Conservation (phyloP, 2,797 vertebrate species). For the Mareca strepera region DNA sequence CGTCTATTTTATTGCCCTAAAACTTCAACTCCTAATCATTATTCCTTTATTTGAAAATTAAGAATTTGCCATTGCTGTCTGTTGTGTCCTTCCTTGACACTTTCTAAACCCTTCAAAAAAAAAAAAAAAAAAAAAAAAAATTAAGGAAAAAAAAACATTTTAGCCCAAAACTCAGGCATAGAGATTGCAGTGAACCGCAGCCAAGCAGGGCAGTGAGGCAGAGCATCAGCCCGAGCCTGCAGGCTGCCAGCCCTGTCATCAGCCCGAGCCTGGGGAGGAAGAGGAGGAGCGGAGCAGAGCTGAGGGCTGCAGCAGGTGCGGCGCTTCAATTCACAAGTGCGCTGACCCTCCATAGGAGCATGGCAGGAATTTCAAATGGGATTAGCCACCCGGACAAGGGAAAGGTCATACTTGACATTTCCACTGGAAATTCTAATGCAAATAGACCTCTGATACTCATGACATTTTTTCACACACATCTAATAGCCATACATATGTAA, state of each 20-base stretch:
- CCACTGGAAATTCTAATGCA: slow-evolving; percentile 84
- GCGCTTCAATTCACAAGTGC: slow-evolving; percentile 59
- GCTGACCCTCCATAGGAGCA: slow-evolving; percentile 76
- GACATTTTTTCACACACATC: slow-evolving; percentile 62
- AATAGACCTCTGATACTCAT: slow-evolving; percentile 73
- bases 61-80: neutral
- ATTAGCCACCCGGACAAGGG: slow-evolving; percentile 82
- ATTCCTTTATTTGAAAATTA: neutral
- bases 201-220: neutral
- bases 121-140: neutral
- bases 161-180: neutral
- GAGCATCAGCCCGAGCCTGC: neutral
- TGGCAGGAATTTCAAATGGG: slow-evolving; percentile 81
- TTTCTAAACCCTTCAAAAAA: neutral
- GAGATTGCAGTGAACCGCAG: fast-evolving
- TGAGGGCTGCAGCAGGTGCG: slow-evolving; percentile 72
- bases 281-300: slow-evolving; percentile 38
- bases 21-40: neutral
- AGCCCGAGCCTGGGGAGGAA: neutral
- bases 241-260: slow-evolving; percentile 6
- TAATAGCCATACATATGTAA: slow-evolving; percentile 69
- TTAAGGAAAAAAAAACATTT: neutral
- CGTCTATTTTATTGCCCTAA: neutral
- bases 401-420: slow-evolving; percentile 83
- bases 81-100: fast-evolving